phyloP scores from a whole-genome alignment of 2,113 vertebrate species.

The Ovis canadensis region DNA sequence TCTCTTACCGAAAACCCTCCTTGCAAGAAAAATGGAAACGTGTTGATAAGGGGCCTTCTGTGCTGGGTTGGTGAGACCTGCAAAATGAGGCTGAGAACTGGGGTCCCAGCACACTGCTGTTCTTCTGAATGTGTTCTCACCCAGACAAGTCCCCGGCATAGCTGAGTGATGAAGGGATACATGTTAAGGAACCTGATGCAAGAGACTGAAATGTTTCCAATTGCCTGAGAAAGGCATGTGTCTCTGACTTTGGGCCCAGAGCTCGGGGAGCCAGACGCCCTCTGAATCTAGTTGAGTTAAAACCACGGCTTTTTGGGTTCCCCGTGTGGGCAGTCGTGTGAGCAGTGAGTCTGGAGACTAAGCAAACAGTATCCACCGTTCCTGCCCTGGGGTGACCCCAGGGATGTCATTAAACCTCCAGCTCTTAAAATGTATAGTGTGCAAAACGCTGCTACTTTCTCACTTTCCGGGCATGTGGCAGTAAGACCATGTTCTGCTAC shows the following conservation, averaged over 20 bases:
- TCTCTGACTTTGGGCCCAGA: neutral
- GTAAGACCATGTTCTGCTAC: no score
- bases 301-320: neutral
- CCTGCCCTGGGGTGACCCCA: neutral
- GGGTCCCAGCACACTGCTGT: neutral
- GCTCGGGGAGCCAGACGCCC: fast-evolving
- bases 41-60: neutral
- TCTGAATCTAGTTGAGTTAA: neutral
- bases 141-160: neutral
- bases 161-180: neutral
- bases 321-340: fast-evolving
- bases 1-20: neutral
- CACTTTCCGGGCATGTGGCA: neutral
- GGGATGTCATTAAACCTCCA: neutral
- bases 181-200: neutral
- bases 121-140: neutral
- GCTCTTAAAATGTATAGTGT: neutral
- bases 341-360: no score
- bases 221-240: neutral
- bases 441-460: no score
- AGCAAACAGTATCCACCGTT: neutral
- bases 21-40: neutral
- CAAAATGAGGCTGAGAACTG: neutral
- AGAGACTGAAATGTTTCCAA: neutral
- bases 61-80: fast-evolving